Conservation (phyloP, 2,113 vertebrate species). For the Hyaena hyaena region DNA sequence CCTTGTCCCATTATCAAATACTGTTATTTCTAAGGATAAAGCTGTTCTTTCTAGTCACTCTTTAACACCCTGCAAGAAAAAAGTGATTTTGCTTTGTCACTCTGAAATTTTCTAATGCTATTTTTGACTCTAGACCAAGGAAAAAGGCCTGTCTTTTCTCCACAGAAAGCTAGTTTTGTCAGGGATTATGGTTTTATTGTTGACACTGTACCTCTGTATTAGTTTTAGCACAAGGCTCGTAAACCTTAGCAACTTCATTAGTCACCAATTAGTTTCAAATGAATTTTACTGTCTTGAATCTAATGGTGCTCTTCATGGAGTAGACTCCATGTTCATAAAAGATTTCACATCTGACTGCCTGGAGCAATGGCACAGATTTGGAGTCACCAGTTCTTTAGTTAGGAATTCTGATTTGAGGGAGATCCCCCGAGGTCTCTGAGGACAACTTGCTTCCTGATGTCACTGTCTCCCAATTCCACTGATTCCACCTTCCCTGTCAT, state of each 20-base stretch:
- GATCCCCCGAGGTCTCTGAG: not conserved
- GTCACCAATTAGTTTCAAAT: conserved; percentile 63
- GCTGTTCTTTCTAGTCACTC: not conserved
- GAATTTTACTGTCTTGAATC: conserved; percentile 45
- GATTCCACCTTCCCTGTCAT: not conserved
- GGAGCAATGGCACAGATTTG: not conserved
- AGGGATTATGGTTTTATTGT: conserved; percentile 3
- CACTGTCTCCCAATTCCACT: not conserved
- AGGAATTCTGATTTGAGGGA: not conserved
- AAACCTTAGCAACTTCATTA: conserved; percentile 64
- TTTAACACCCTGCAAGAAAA: conserved; percentile 40
- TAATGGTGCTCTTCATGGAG: not conserved
- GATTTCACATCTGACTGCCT: not conserved
- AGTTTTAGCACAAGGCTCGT: conserved; percentile 53
- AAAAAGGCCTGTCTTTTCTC: not conserved
- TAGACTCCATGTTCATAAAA: not conserved
- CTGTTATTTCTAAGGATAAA: conserved; percentile 54
- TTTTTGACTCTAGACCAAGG: conserved; percentile 56
- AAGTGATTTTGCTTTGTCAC: conserved; percentile 39
- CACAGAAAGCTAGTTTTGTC: not conserved
- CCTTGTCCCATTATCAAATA: not conserved
- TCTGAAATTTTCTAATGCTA: not conserved
- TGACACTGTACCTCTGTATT: conserved; percentile 58
- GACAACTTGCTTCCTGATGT: not conserved
- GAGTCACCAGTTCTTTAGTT: not conserved